Evolutionary conservation across 2,888 invertebrate species (phyloP), one percentile per base, ranked within the genome.

Genomic region (Trissonchulus sp.): DNA sequence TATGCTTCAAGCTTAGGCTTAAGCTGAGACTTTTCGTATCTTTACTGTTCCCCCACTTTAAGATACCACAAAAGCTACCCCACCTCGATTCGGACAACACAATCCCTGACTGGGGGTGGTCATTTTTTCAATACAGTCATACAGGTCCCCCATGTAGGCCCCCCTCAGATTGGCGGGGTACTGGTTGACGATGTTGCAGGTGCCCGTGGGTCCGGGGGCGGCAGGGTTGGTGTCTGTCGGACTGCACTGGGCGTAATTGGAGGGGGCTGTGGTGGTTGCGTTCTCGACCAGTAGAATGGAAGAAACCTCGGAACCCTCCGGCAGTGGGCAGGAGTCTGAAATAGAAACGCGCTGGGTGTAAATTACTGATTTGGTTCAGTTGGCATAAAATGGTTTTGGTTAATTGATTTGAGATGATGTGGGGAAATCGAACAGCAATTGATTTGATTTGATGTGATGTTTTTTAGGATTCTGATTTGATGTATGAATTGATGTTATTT

Each of bases 91-190:
- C n/a, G 62, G 38, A 60, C 72, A 72, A 31, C 72, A 72, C 2
- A 72, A 3, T n/a, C 72, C 72, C 8, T 15, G 28, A 28, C n/a
- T 30, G 23, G 48, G n/a, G 3, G 62, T 8, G 15, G 60, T 8
- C 2, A n/a, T 2, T 15, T 48, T n/a, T 60, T 62, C 63, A 72
- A 72, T 72, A 34, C 72, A 72, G 33, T 72, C 72, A 48, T 72
- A 72, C n/a, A 72, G 3, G 3, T 72, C 72, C 3, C 31, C 72
- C 38, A 72, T 30, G 30, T 2, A 72, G 23, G 2, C 2, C 8
- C 48, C 48, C 8, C 31, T 34, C 2, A 15, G 34, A 65, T 31
- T 65, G 8, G 34, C 30, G n/a, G 8, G 15, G 15, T 65, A 65
- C 8, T 8, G 15, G n/a, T 65, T 48, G 48, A 48, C 48, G 23